Base-by-base conservation (phyloP, 1,140 invertebrate species). In the Drosophila ohnishii region DNA sequence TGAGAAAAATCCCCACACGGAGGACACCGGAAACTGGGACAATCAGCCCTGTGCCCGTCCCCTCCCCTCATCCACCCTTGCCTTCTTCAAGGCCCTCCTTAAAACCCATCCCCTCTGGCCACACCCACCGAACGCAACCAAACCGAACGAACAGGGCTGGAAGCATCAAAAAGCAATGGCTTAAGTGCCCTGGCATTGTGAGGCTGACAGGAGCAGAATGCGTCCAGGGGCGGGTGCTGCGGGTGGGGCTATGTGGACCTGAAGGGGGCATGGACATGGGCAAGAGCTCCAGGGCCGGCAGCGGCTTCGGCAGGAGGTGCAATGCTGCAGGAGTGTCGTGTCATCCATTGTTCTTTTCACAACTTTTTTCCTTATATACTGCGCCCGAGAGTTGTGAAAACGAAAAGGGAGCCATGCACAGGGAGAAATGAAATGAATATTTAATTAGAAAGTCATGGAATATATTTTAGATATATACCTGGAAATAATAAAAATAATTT, bases 161-260 rank as follows among this genome's bases (percentile, higher is more conserved):
- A 51, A 67, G 82, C 83, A 87, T 87, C 83, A 80, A 70, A 87
- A 87, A 87, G 83, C 84, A 87, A 71, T 82, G 84, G 83, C 83
- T 87, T 86, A 87, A 88, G 83, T 87, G 79, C 83, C 83, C 51
- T 40, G 67, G 83, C 79, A 87, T 83, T 87, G 83, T 87, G 75
- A 60, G 78, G 22, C 79, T 87, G 84, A 87, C 83, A 83, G 64
- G 63, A 65, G 47, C 83, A 79, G 78, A 75, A 71, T 75, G 51
- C 47, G 57, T 58, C 58, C 35, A 55, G 32, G 44, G 34, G 58
- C n/a, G 47, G 35, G 53, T 16, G 9, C 9, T 11, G 39, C 30
- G 57, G n/a, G 56, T 55, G 34, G 50, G 3, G 13, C 50, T 14
- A 32, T 35, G 50, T 5, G 48, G 16, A 34, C 48, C 16, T 14